These are phyloP conservation scores for Lepidocyrtoides sp. DNA, from an alignment of 2,888 invertebrate species.

Conservation along the genomic window DNA sequence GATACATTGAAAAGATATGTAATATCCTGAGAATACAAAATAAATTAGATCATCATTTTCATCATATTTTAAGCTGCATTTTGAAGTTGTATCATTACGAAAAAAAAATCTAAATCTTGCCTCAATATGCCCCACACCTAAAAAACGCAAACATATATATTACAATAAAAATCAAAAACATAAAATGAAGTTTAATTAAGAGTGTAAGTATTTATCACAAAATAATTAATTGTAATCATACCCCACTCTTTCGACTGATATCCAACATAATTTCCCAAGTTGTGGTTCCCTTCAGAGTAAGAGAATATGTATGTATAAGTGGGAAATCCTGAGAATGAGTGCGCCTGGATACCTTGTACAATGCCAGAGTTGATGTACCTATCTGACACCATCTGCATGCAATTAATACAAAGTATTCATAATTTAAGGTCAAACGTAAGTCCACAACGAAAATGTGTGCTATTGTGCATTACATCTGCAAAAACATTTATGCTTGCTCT, in stretches of 20 bases:
- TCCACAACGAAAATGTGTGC: not conserved
- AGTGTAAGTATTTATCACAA: not conserved
- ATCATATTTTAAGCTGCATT: too few species aligned
- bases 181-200: too few species aligned
- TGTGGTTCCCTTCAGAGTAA: conserved; percentile 79
- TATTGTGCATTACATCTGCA: conserved; percentile 57
- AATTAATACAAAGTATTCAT: too few species aligned
- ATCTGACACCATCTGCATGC: conserved; percentile 81
- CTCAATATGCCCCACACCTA: conserved; percentile 19
- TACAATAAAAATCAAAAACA: too few species aligned
- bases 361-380: conserved; percentile 80
- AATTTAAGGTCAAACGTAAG: not conserved
- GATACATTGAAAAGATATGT: conserved; percentile 72
- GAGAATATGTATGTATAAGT: conserved; percentile 79
- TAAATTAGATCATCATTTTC: not conserved
- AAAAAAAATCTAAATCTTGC: not conserved
- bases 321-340: conserved; percentile 58
- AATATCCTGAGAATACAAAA: conserved; percentile 54
- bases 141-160: not conserved
- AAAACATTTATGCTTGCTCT: conserved; percentile 25
- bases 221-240: not conserved
- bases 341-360: conserved; percentile 78
- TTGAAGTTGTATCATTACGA: too few species aligned
- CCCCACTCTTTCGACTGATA: conserved; percentile 70
- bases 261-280: conserved; percentile 68